Conservation (phyloP, 2,888 invertebrate genomes). For the Oegoconia quadripuncta region DNA sequence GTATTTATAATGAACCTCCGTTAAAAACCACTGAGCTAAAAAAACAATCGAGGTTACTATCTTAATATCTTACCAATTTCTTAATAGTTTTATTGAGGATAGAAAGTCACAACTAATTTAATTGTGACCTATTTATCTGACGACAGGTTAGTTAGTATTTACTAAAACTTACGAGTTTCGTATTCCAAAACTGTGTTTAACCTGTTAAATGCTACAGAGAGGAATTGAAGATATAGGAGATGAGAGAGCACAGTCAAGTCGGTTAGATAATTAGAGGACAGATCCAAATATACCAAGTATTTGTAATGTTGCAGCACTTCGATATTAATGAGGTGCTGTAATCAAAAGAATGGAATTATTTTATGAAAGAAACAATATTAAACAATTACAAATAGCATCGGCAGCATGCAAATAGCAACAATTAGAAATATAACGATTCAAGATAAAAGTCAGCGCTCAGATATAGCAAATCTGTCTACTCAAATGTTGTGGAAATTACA, state of each 20-base stretch:
- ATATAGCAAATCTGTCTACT: no score
- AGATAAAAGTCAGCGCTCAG: no score
- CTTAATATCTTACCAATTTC: not conserved
- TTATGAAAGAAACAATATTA: slow-evolving; percentile 1
- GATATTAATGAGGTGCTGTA: slow-evolving; percentile 65
- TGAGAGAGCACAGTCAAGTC: slow-evolving; percentile 70
- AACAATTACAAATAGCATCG: slow-evolving; percentile 4
- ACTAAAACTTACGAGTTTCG: slow-evolving; percentile 62
- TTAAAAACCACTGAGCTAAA: slow-evolving; percentile 79
- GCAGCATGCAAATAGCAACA: no score
- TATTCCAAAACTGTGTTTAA: slow-evolving; percentile 75
- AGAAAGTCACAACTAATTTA: no score
- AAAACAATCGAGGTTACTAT: slow-evolving; percentile 17
- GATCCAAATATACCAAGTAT: slow-evolving; percentile 79
- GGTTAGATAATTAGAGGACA: slow-evolving; percentile 76
- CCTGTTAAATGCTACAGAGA: slow-evolving; percentile 78
- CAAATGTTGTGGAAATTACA: no score
- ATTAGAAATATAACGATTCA: no score
- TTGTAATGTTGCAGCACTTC: slow-evolving; percentile 72
- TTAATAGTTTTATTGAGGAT: no score
- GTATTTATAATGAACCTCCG: slow-evolving; percentile 79
- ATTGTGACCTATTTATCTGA: no score
- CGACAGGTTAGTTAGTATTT: no score
- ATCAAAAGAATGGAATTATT: slow-evolving; percentile 17
- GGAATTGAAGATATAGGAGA: slow-evolving; percentile 76